phyloP scores from a whole-genome alignment of 2,888 invertebrate genomes.

The Axea sp. region DNA sequence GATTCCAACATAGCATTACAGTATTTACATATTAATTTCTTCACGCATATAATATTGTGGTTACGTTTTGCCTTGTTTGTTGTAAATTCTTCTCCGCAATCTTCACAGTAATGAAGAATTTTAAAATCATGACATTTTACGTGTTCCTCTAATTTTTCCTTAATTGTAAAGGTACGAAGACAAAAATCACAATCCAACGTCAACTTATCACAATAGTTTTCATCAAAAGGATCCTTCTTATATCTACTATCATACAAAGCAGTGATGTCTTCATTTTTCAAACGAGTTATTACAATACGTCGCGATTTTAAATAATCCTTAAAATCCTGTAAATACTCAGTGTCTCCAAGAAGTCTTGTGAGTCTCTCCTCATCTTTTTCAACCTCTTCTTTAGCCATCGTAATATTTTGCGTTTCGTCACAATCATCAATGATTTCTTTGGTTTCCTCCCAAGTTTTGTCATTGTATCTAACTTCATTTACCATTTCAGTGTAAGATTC shows the following conservation, averaged over 20 bases:
- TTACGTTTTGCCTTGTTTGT: slow-evolving; percentile 74
- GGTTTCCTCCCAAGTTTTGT: slow-evolving; percentile 52
- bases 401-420: slow-evolving; percentile 18
- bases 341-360: slow-evolving; percentile 69
- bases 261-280: slow-evolving; percentile 75
- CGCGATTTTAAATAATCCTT: slow-evolving; percentile 75
- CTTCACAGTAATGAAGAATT: slow-evolving; percentile 75
- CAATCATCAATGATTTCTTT: slow-evolving; percentile 15
- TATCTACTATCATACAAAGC: slow-evolving; percentile 73
- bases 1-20: slow-evolving; percentile 74
- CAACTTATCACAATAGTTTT: slow-evolving; percentile 40
- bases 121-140: slow-evolving; percentile 74
- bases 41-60: slow-evolving; percentile 73
- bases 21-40: slow-evolving; percentile 74
- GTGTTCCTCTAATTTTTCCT: slow-evolving; percentile 74
- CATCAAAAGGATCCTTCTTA: slow-evolving; percentile 56
- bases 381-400: slow-evolving; percentile 34
- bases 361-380: slow-evolving; percentile 73
- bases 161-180: slow-evolving; percentile 68
- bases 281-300: slow-evolving; percentile 72
- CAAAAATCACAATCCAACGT: slow-evolving; percentile 77
- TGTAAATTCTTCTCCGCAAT: slow-evolving; percentile 74
- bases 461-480: slow-evolving; percentile 51
- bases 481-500: slow-evolving; percentile 17
- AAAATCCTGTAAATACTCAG: slow-evolving; percentile 71